A percentile compares a stretch with the other conserved stretches of the same genome.
Conservation (phyloP, 1,140 invertebrate genomes). For the Papilio helenus region DNA sequence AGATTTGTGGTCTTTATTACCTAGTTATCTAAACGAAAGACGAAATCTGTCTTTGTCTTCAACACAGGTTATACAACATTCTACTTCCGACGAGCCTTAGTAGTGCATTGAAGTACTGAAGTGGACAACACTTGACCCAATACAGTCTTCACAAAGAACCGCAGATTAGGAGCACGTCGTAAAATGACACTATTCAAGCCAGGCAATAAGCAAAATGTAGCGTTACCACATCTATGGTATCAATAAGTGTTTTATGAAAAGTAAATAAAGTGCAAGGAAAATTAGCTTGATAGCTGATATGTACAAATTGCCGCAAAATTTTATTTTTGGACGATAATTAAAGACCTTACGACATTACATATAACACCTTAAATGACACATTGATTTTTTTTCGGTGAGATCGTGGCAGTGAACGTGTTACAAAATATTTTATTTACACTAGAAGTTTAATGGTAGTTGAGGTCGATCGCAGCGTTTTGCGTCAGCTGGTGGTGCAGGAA, state of each 20-base stretch:
- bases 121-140: slow-evolving; percentile 36
- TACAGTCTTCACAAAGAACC: neutral
- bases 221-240: neutral
- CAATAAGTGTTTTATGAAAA: neutral
- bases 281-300: neutral
- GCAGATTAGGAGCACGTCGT: neutral
- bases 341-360: too few relatives aligned
- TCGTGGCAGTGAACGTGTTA: neutral
- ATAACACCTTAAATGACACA: too few relatives aligned
- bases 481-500: slow-evolving; percentile 22
- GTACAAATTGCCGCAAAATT: too few relatives aligned
- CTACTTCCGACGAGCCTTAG: neutral
- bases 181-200: neutral
- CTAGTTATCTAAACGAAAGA: neutral
- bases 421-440: neutral
- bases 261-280: neutral
- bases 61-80: neutral
- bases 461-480: neutral
- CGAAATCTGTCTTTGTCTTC: neutral
- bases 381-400: too few relatives aligned
- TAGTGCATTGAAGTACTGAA: slow-evolving; percentile 23
- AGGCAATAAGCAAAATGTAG: neutral
- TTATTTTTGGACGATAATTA: too few relatives aligned
- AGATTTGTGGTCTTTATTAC: neutral
- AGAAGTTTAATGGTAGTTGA: neutral